These are phyloP conservation scores for Pampus argenteus DNA, from an alignment of 2,797 vertebrate genomes.

Conservation along the genomic window DNA sequence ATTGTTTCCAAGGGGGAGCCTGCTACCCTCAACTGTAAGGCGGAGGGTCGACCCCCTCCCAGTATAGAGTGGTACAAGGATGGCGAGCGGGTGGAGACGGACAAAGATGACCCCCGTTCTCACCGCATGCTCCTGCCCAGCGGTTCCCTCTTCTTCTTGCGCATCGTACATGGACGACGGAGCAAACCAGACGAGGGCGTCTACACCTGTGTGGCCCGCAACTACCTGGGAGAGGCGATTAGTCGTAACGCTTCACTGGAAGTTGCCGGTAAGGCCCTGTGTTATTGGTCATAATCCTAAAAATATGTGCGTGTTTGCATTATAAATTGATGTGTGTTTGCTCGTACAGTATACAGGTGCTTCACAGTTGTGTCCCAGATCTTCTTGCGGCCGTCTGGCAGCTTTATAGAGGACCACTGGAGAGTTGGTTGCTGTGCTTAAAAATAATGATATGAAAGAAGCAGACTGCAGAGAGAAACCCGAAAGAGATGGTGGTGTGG, in stretches of 20 bases:
- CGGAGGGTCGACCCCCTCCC: slow-evolving; percentile 90
- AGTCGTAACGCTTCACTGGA: slow-evolving; percentile 94
- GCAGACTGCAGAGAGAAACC: slow-evolving; percentile 18
- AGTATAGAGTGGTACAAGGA: slow-evolving; percentile 96
- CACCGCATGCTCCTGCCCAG: slow-evolving; percentile 96
- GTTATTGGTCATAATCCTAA: slow-evolving; percentile 20
- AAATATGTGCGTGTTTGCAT: slow-evolving; percentile 5
- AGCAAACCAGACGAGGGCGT: slow-evolving; percentile 94
- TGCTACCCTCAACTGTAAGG: slow-evolving; percentile 95
- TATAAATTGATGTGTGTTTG: slow-evolving; percentile 7
- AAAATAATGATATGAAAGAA: slow-evolving; percentile 54
- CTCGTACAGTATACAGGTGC: slow-evolving; percentile 13
- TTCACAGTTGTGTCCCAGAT: slow-evolving; percentile 57
- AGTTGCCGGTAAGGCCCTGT: slow-evolving; percentile 89
- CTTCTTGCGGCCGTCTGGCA: slow-evolving; percentile 43
- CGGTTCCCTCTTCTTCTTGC: slow-evolving; percentile 95
- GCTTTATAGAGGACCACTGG: slow-evolving; percentile 42
- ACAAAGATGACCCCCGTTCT: slow-evolving; percentile 93
- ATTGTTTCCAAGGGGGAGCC: slow-evolving; percentile 94
- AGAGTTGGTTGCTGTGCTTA: slow-evolving; percentile 41
- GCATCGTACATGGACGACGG: slow-evolving; percentile 92
- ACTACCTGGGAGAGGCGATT: slow-evolving; percentile 92
- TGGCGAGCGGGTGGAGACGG: slow-evolving; percentile 93
- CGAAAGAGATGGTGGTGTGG: slow-evolving; percentile 24
- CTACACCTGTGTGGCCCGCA: slow-evolving; percentile 95